These are phyloP conservation scores for Halcyon malimbica DNA, from an alignment of 2,113 vertebrate genomes.

Conservation along the genomic window DNA sequence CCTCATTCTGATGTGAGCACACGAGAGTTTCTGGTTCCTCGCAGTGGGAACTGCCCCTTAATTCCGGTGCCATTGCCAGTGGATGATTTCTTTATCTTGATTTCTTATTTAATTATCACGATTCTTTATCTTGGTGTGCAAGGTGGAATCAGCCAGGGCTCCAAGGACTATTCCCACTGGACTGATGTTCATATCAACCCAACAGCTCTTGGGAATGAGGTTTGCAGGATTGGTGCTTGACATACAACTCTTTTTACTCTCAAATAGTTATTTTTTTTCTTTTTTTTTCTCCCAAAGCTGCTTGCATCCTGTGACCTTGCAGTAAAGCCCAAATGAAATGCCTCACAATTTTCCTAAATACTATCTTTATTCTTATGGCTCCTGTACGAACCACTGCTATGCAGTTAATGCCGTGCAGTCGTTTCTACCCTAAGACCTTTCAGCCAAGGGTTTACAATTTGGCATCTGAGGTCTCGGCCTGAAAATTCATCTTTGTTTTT, in stretches of 20 bases:
- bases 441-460: conserved; percentile 43
- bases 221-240: not conserved
- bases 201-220: not conserved
- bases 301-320: not conserved
- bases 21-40: not conserved
- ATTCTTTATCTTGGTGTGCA: not conserved
- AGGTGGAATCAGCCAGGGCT: not conserved
- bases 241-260: not conserved
- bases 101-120: too few relatives aligned
- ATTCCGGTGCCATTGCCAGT: not conserved
- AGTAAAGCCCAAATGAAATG: not conserved
- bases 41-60: not conserved
- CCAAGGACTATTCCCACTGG: not conserved
- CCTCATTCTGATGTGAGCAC: not conserved
- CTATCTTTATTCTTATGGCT: conserved; percentile 32
- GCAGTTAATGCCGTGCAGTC: conserved; percentile 12
- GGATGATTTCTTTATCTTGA: not conserved
- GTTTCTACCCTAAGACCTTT: not conserved
- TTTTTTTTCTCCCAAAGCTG: not conserved
- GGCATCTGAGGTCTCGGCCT: conserved; percentile 35
- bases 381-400: conserved; percentile 47
- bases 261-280: not conserved
- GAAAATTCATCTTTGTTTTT: conserved; percentile 37
- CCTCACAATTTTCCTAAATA: not conserved
- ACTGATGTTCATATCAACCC: not conserved